Base-by-base conservation (phyloP, 2,113 vertebrate genomes). In the Notiomystis cincta region DNA sequence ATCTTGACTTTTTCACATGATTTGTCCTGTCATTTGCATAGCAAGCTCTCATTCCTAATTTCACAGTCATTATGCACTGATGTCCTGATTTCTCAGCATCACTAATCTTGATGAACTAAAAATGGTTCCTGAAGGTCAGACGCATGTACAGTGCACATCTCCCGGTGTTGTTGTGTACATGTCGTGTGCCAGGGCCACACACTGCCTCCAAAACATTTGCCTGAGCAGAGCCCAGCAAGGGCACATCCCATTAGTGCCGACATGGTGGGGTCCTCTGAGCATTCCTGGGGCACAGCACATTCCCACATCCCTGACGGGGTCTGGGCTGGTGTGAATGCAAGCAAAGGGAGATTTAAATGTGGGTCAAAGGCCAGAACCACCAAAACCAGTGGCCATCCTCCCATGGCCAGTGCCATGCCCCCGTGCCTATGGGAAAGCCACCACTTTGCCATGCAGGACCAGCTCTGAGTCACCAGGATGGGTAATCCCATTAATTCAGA, bases 61-160 rank as follows among this genome's bases (percentile, higher is more conserved):
- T 99, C 98, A 99, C 99, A 99, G 98, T 99, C 99, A 99, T 99
- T 99, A 99, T 99, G 99, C 98, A 98, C 98, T 98, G 98, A 99
- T 98, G 99, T 99, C 98, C 98, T 98, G 98, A 99, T 98, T 99
- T 98, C 98, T 98, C 98, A 98, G 99, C 99, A 99, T 99, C 98
- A 98, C 99, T 99, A 99, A 99, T 99, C 99, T 99, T 99, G 98
- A 99, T 98, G 98, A 99, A 99, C 98, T 99, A 99, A 98, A 98
- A 98, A 98, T 96, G 98, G 98, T 98, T 99, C 98, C 98, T 99
- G 99, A 99, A 99, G 99, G 99, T 99, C 99, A 99, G 98, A 97
- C 25, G 76, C 97, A 95, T 35, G 95, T 95, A 94, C 92, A 82
- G 87, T 1, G 96, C 97, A 83, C 50, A 62, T 67, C 84, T 72